Conservation (phyloP, 1,140 invertebrate species). For the Pollicipes pollicipes region DNA sequence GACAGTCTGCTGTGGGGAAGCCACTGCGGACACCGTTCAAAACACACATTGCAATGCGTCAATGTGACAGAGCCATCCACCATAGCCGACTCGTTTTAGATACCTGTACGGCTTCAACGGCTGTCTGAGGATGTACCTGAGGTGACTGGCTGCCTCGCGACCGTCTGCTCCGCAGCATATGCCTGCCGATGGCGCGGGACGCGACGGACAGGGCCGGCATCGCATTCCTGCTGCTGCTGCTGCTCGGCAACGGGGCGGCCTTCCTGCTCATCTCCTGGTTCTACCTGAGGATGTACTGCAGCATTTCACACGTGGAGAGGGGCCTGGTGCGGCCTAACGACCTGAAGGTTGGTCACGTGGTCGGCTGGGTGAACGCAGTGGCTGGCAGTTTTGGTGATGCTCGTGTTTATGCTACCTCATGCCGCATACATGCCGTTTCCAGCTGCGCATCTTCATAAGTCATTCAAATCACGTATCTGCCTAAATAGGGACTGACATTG, state of each 20-base stretch:
- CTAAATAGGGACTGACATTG: too few species aligned
- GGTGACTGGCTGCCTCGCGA: background rate
- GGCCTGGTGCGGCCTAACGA: background rate
- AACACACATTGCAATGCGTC: too few species aligned
- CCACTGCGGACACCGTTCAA: too few species aligned
- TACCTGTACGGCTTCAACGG: background rate
- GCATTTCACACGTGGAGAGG: slow-evolving; percentile 30
- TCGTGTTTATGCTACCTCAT: too few species aligned
- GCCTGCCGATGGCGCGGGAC: slow-evolving; percentile 51
- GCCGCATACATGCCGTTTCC: too few species aligned
- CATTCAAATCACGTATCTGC: too few species aligned
- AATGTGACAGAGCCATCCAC: too few species aligned
- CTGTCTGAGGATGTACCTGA: background rate
- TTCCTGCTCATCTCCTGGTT: slow-evolving; percentile 58
- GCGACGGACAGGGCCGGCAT: slow-evolving; percentile 39
- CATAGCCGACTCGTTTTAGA: background rate
- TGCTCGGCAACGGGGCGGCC: slow-evolving; percentile 50
- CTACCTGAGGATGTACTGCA: slow-evolving; percentile 64
- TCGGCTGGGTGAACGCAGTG: too few species aligned
- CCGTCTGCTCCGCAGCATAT: slow-evolving; percentile 36
- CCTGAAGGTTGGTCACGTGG: background rate
- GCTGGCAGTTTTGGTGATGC: too few species aligned
- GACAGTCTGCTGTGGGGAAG: too few species aligned
- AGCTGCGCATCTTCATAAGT: too few species aligned
- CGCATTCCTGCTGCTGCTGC: slow-evolving; percentile 49